A percentile compares a stretch with the other conserved stretches of the same genome.
Conservation (phyloP, 2,888 invertebrate species). For the Rugalucina vietnamica region DNA sequence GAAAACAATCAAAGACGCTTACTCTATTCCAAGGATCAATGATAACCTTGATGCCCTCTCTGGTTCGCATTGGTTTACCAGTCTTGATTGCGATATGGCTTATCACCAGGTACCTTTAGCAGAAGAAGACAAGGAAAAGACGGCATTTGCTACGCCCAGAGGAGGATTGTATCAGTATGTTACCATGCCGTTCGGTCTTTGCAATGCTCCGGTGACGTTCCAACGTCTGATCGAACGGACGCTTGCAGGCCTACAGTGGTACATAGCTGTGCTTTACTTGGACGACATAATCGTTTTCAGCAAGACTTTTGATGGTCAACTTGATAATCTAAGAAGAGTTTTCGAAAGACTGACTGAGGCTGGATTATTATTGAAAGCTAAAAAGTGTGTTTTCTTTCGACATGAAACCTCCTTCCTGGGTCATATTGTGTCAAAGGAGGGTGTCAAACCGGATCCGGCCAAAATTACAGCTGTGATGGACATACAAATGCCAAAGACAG, state of each 20-base stretch:
- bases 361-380: conserved; percentile 49
- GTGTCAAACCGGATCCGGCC: conserved; percentile 31
- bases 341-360: conserved; percentile 46
- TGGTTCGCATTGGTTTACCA: conserved; percentile 29
- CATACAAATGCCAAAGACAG: conserved; percentile 29
- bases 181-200: conserved; percentile 8
- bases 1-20: conserved; percentile 32
- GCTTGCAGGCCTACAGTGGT: conserved; percentile 47
- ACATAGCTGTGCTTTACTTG: conserved; percentile 59
- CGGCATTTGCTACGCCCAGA: conserved; percentile 33
- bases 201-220: background rate
- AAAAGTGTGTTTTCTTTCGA: conserved; percentile 48
- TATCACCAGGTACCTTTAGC: conserved; percentile 27
- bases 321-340: conserved; percentile 42
- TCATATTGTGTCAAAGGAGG: conserved; percentile 46
- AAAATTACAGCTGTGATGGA: conserved; percentile 41
- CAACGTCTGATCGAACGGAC: conserved; percentile 31
- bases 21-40: conserved; percentile 12
- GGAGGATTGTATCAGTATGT: conserved; percentile 22
- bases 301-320: conserved; percentile 46
- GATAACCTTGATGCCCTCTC: conserved; percentile 17
- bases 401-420: conserved; percentile 46
- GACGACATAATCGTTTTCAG: conserved; percentile 60
- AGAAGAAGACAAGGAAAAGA: conserved; percentile 23
- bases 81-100: conserved; percentile 29